Conservation (phyloP, 2,888 invertebrate genomes). For the Cryptocephalus moraei region DNA sequence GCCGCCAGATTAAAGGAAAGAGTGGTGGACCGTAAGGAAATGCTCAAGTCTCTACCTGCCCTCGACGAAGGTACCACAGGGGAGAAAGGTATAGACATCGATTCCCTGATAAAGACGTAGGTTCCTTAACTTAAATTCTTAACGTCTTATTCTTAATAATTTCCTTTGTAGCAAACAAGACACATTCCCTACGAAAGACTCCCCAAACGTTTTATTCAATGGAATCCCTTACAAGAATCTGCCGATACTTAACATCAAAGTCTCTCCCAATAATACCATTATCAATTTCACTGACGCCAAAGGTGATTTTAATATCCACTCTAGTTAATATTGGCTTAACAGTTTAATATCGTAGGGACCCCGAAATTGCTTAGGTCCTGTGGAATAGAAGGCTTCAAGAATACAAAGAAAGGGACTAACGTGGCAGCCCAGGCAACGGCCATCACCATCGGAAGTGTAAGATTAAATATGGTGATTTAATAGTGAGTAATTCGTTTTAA, state of each 20-base stretch:
- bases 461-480: background rate
- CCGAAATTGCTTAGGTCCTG: constrained; percentile 59
- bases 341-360: constrained; percentile 32
- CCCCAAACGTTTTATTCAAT: constrained; percentile 61
- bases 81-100: constrained; percentile 61
- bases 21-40: constrained; percentile 43
- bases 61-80: constrained; percentile 71
- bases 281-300: constrained; percentile 60
- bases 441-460: constrained; percentile 63
- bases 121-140: constrained; percentile 14
- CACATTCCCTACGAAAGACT: constrained; percentile 64
- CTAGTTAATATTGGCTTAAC: background rate
- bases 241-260: constrained; percentile 73
- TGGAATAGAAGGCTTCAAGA: constrained; percentile 90
- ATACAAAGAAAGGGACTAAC: constrained; percentile 90
- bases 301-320: constrained; percentile 38
- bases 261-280: constrained; percentile 83
- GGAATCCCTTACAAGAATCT: constrained; percentile 69
- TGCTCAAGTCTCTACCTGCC: constrained; percentile 43
- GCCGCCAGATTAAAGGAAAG: too few species aligned
- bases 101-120: constrained; percentile 52
- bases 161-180: constrained; percentile 49
- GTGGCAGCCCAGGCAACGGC: constrained; percentile 94
- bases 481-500: background rate
- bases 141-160: background rate